Evolutionary conservation across 2,113 vertebrate genomes (phyloP), one percentile per base, ranked within the genome.

Genomic region (Dascyllus trimaculatus): DNA sequence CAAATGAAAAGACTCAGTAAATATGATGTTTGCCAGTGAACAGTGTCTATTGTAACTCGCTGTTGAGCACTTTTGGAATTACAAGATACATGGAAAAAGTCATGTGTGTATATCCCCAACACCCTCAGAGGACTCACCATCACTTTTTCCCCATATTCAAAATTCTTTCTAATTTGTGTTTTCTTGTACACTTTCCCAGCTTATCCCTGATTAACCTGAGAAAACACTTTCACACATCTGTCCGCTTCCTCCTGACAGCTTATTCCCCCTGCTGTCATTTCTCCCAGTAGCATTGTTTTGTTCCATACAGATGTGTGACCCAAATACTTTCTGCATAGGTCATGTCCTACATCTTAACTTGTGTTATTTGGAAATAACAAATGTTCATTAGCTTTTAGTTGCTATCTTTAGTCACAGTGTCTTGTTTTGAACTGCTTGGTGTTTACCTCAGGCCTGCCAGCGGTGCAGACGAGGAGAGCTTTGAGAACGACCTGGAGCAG

Each of bases 401-500:
- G 17, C 6, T 7, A 8, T 9, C 2, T 43, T 43, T 2, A 11
- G 49, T 38, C 15, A 62, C 19, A 59, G 46, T 52, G 40, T 21
- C 38, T 35, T 35, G 18, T 66, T 62, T 71, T 40, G 32, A 61
- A 65, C 17, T 24, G 32, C 17, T 10, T 54, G 63, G 45, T 59
- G 1, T 80, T 13, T 66, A 22, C 61, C 19, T 17, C 15, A 96
- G 96, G 84, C 94, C 93, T 64, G 78, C 92, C 65, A 95, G 95
- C 71, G 93, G 95, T 26, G 95, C 93, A 67, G 95, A 96, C 67
- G 95, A 95, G 18, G 96, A 97, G 81, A 92, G 93, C 76, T 99
- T 97, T 2, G 96, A 97, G 85, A 96, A 95, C 3, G 96, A 97
- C 74, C 95, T 97, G 22, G 97, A 98, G 48, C 95, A 87, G 82